Evolutionary conservation across 2,888 invertebrate genomes (phyloP).

Genomic region (Ganaspis brasiliensis): DNA sequence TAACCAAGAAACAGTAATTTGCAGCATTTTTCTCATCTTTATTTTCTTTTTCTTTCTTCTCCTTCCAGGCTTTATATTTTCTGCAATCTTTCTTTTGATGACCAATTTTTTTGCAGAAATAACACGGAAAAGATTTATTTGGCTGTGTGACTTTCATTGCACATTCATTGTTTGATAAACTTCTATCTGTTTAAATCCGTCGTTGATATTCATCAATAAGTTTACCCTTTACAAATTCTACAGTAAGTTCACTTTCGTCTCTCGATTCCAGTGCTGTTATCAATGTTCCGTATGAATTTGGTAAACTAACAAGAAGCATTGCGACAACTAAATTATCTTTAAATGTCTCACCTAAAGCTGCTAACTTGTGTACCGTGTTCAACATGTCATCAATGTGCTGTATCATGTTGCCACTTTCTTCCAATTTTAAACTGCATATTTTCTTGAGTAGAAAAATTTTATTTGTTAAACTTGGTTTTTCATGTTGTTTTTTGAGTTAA

Average conservation of each 20-base stretch:
- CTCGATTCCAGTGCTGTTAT: constrained; percentile 59
- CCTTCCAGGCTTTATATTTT: background rate
- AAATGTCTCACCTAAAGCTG: constrained; percentile 55
- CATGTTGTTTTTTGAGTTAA: constrained; percentile 3
- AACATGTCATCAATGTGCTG: constrained; percentile 54
- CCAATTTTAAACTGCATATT: constrained; percentile 35
- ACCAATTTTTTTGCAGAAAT: constrained; percentile 48
- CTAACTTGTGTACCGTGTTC: constrained; percentile 51
- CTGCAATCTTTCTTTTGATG: constrained; percentile 45
- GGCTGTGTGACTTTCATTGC: too few species aligned
- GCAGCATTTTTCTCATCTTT: too few species aligned
- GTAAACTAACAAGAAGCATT: constrained; percentile 58
- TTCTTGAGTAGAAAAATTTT: constrained; percentile 45
- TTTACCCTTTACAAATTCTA: constrained; percentile 59
- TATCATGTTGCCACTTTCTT: constrained; percentile 51
- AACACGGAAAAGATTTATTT: constrained; percentile 33
- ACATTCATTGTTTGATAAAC: too few species aligned
- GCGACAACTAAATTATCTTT: constrained; percentile 57
- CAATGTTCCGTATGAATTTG: constrained; percentile 40
- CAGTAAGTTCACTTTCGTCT: constrained; percentile 56
- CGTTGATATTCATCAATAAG: constrained; percentile 62
- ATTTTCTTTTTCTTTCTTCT: background rate
- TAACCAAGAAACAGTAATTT: too few species aligned
- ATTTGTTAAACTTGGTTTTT: constrained; percentile 38
- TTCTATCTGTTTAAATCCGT: too few species aligned